Percentiles rank a stretch among this genome's conserved stretches.
Conservation (phyloP, 2,113 vertebrate species). For the Bettongia penicillata region DNA sequence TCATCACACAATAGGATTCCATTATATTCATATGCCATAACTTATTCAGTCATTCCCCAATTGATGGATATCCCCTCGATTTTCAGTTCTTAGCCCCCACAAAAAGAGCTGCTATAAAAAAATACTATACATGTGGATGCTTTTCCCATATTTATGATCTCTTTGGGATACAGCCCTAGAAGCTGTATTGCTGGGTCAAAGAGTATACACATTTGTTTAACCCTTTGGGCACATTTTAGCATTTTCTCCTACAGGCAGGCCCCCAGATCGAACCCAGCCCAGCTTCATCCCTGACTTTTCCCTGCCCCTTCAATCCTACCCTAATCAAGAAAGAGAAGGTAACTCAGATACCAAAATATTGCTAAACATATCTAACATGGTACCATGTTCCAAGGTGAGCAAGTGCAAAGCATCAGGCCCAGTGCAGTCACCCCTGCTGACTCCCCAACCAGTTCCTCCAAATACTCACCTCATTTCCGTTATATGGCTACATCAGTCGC, state of each 20-base stretch:
- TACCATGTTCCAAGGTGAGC: neutral
- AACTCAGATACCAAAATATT: neutral
- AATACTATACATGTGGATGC: no score
- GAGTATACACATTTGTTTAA: no score
- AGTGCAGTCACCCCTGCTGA: neutral
- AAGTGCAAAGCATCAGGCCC: neutral
- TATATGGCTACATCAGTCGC: neutral
- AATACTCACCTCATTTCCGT: neutral
- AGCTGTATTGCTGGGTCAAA: no score
- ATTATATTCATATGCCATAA: no score
- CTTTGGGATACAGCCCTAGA: no score
- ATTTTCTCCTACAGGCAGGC: neutral
- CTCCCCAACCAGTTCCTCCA: neutral
- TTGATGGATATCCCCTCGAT: no score
- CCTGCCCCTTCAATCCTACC: neutral
- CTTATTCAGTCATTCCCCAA: no score
- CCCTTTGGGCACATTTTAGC: no score
- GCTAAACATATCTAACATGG: neutral
- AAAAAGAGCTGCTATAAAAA: no score
- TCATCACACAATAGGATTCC: no score
- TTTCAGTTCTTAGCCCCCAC: no score
- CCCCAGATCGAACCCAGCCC: neutral
- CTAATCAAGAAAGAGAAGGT: neutral
- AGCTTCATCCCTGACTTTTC: neutral
- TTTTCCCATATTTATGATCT: no score